These are phyloP conservation scores for Petroica traversi DNA, from an alignment of 2,113 vertebrate genomes.

Conservation along the genomic window DNA sequence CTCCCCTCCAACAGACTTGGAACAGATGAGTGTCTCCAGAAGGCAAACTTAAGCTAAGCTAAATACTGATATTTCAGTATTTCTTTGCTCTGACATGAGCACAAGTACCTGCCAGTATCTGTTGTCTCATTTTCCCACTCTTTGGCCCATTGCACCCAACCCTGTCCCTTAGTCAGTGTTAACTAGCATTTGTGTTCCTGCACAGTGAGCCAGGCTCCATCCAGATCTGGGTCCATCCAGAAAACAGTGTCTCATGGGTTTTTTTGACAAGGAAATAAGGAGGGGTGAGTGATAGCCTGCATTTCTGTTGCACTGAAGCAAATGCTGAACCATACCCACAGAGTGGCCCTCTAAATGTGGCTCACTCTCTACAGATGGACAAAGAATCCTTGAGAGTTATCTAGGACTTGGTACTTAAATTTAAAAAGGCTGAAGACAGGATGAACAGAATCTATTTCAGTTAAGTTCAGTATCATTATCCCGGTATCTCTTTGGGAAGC, in stretches of 20 bases:
- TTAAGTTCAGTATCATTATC: background rate
- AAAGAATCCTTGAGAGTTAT: background rate
- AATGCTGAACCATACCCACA: background rate
- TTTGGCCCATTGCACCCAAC: background rate
- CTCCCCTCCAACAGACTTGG: background rate
- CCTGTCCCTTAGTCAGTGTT: background rate
- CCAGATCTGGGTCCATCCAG: background rate
- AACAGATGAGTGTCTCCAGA: background rate
- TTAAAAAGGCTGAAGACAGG: background rate
- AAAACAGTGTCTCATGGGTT: background rate
- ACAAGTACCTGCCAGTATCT: background rate
- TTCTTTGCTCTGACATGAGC: background rate
- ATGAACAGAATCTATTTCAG: background rate
- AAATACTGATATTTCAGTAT: background rate
- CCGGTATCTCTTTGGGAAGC: background rate
- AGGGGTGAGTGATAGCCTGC: background rate
- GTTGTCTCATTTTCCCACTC: background rate
- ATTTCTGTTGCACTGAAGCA: background rate
- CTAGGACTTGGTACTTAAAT: background rate
- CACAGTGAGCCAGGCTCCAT: background rate
- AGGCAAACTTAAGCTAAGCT: background rate
- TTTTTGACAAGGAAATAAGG: background rate
- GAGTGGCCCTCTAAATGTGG: background rate
- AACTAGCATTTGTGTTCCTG: background rate
- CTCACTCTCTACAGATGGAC: background rate